Base-by-base conservation (phyloP, 2,888 invertebrate genomes). In the Tipula vernalis region DNA sequence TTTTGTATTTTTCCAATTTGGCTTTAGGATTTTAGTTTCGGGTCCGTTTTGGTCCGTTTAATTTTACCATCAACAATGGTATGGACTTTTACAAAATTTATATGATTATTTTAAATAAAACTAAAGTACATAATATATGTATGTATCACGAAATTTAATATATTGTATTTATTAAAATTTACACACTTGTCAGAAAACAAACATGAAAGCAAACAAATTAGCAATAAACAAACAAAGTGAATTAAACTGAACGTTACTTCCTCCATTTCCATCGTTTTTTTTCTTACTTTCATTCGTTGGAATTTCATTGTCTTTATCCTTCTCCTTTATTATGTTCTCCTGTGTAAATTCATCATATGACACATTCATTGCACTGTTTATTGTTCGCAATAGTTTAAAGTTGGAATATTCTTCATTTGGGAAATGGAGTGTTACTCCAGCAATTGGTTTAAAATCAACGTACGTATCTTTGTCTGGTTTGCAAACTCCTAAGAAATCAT, bases 401-500 rank as follows among this genome's bases (percentile, higher is more conserved):
- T 95, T 95, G 4, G 90, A 89, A 87, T 89, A 90, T 2, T 90
- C 88, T n/a, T 91, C 88, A 39, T 89, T 88, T 3, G 91, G 91
- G 87, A 89, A 88, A 5, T 87, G 87, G 84, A 89, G 86, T 39
- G 88, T 88, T 39, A 89, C 87, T 71, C 89, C 88, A 6, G 88
- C 87, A 28, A 39, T 5, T 47, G 88, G 47, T 88, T 89, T 88
- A 88, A 93, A 94, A 89, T 94, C 94, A 0, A 91, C 89, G 88
- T 92, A 94, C 0, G 92, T 91, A 85, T 93, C 92, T 0, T 89
- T 89, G 71, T 93, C 93, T 0, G 91, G 90, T 0, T 91, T 90
- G 88, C 97, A 97, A 86, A 93, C 93, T 0, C 96, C 96, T 36
- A 92, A 92, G 90, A 97, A 97, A 91, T 97, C 97, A 88, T 98